phyloP scores from a whole-genome alignment of 1,140 invertebrate species.

The Drosophila trapezifrons region DNA sequence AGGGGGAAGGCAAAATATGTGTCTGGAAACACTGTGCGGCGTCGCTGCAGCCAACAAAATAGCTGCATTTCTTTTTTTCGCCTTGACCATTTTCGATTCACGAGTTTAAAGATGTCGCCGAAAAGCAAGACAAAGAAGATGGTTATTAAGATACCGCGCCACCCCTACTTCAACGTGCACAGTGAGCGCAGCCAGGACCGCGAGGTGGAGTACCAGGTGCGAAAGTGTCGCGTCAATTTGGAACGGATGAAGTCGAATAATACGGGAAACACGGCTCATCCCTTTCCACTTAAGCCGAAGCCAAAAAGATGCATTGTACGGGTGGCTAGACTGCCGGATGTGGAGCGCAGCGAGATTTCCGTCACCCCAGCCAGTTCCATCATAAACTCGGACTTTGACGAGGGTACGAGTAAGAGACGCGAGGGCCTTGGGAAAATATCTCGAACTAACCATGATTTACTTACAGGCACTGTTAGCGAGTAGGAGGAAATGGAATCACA shows the following conservation, averaged over 20 bases:
- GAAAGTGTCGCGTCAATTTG: constrained; percentile 69
- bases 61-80: neutral
- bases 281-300: constrained; percentile 43
- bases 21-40: too few species aligned
- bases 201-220: constrained; percentile 24
- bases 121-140: constrained; percentile 56
- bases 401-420: constrained; percentile 23
- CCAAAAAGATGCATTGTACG: constrained; percentile 65
- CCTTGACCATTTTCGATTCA: neutral
- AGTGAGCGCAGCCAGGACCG: constrained; percentile 6
- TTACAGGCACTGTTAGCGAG: neutral
- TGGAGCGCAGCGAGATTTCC: constrained; percentile 64
- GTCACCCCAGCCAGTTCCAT: constrained; percentile 68
- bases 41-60: constrained; percentile 15
- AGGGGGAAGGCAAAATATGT: too few species aligned
- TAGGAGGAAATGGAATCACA: neutral
- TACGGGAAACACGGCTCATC: neutral
- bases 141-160: constrained; percentile 59
- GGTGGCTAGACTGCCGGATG: constrained; percentile 60
- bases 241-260: constrained; percentile 46
- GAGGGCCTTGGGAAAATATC: neutral
- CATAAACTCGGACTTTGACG: constrained; percentile 64
- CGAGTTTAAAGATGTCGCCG: constrained; percentile 40
- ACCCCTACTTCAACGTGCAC: constrained; percentile 53
- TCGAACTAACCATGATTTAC: neutral